Base-by-base conservation (phyloP, 2,797 vertebrate genomes). In the Paratrypauchen microcephalus region DNA sequence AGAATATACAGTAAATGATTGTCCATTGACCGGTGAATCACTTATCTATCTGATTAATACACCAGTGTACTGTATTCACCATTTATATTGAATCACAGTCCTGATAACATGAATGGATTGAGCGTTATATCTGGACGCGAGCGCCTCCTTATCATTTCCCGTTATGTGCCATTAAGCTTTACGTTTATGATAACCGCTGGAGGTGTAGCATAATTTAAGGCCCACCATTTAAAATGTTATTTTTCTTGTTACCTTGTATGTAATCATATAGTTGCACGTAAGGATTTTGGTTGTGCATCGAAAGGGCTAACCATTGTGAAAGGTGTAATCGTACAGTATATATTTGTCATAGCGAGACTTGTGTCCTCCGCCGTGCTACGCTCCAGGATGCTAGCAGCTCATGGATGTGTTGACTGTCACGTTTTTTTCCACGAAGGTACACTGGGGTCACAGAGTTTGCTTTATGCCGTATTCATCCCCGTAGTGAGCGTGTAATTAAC, bases 141-240 rank as follows among this genome's bases (percentile, higher is more conserved):
- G n/a, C 48, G 63, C 32, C 70, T 28, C 71, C 63, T 9, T 36
- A 73, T 81, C n/a, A 68, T 86, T 83, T 87, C 57, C 80, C 84
- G 83, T 88, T 89, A 90, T 88, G 76, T 87, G 70, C 56, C 50
- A 15, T 45, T 45, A n/a, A 71, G 74, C 24, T 13, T 45, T 45
- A n/a, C 67, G 58, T 62, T 64, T n/a, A 30, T 67, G 52, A 71
- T 64, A 32, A 23, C 8, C 59, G 39, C 4, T 39, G 36, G n/a
- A 66, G 21, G 9, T 72, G 48, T 39, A 28, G 41, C 60, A 47
- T 60, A 36, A 32, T 36, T 32, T 21, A 1, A 16, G 4, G 52
- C 60, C 65, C 18, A 0, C 15, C 26, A 45, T 15, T 3, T 19
- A 24, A 18, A 2, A 9, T 50, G 6, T 28, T 0, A 16, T 57